Conservation (phyloP, 2,888 invertebrate genomes). For the Hedya salicella region DNA sequence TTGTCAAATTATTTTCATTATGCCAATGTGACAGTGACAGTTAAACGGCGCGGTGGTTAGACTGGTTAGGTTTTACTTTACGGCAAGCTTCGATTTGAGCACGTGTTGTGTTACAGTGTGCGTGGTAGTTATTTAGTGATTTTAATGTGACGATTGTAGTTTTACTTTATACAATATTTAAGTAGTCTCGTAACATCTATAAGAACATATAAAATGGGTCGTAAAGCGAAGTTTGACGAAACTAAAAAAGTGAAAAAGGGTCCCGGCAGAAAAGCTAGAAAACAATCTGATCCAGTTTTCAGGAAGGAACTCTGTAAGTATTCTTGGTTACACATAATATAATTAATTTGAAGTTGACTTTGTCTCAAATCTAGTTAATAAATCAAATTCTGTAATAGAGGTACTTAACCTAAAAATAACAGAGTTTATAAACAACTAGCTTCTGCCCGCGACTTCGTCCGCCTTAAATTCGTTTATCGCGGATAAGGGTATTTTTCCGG, state of each 20-base stretch:
- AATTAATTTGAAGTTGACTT: not conserved
- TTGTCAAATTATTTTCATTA: no score
- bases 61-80: conserved; percentile 1
- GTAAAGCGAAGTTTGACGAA: conserved; percentile 92
- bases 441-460: not conserved
- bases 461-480: no score
- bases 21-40: conserved; percentile 18
- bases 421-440: not conserved
- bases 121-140: conserved; percentile 18
- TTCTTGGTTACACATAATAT: not conserved
- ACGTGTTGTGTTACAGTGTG: conserved; percentile 36
- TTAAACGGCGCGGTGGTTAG: conserved; percentile 7
- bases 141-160: no score
- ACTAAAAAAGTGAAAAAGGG: conserved; percentile 90
- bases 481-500: no score
- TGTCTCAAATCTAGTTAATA: not conserved
- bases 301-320: conserved; percentile 83
- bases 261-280: conserved; percentile 94
- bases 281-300: conserved; percentile 92
- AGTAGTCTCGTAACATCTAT: conserved; percentile 10
- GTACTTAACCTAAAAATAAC: conserved; percentile 15
- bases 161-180: not conserved
- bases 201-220: conserved; percentile 87
- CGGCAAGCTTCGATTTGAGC: conserved; percentile 28
- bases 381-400: no score